Evolutionary conservation across 2,113 vertebrate genomes (phyloP).

Genomic region (Oncorhynchus mykiss): DNA sequence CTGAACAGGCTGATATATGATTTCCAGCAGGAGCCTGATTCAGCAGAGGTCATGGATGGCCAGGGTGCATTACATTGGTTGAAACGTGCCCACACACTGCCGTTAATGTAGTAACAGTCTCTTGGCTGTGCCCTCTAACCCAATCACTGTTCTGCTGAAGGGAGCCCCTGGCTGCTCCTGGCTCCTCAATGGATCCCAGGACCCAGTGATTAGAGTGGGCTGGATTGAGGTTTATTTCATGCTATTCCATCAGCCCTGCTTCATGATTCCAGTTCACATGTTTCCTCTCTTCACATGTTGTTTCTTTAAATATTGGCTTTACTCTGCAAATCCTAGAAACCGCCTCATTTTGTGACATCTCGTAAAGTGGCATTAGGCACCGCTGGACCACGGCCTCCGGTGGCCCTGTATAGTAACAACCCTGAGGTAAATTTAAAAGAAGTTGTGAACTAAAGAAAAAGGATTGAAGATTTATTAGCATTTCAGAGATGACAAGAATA

Average conservation of each 20-base stretch:
- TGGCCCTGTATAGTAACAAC: neutral
- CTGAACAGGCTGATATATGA: neutral
- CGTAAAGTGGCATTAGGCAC: neutral
- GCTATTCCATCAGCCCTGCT: slow-evolving; percentile 37
- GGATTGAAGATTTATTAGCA: neutral
- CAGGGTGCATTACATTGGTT: slow-evolving; percentile 64
- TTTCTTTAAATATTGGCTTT: neutral
- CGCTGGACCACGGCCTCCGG: neutral
- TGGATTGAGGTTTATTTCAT: slow-evolving; percentile 56
- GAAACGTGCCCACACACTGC: slow-evolving; percentile 35
- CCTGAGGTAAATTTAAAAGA: neutral
- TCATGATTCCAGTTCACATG: neutral
- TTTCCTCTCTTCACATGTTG: neutral
- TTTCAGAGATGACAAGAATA: neutral
- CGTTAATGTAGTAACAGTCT: slow-evolving; percentile 63
- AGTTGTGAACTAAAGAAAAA: neutral
- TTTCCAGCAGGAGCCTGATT: slow-evolving; percentile 7
- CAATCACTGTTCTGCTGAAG: slow-evolving; percentile 59
- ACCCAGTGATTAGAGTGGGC: slow-evolving; percentile 57
- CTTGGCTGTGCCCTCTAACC: slow-evolving; percentile 57
- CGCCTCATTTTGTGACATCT: neutral
- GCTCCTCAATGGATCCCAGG: slow-evolving; percentile 53
- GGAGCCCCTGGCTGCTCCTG: slow-evolving; percentile 27
- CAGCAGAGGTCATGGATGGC: slow-evolving; percentile 54
- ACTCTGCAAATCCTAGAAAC: neutral